phyloP scores from a whole-genome alignment of 2,797 vertebrate species.

The Malurus splendens region DNA sequence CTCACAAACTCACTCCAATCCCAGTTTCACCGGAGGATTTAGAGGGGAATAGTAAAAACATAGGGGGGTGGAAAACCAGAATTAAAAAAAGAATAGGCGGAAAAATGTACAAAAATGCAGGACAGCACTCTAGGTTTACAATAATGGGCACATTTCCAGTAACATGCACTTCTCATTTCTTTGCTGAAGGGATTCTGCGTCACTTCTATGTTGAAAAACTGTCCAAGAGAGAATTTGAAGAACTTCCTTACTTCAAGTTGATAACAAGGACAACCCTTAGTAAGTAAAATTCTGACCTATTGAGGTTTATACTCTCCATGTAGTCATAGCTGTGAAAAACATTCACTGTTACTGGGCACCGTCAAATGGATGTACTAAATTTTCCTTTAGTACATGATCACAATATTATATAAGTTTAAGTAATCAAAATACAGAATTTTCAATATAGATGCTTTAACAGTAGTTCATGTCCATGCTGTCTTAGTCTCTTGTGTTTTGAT shows the following conservation, averaged over 20 bases:
- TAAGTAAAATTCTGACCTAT: conserved; percentile 59
- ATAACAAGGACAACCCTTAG: conserved; percentile 77
- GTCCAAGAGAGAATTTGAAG: conserved; percentile 74
- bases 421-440: neutral
- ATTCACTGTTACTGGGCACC: neutral
- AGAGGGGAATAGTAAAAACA: neutral
- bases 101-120: neutral
- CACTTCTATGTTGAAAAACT: conserved; percentile 75
- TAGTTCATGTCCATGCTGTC: neutral
- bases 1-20: neutral
- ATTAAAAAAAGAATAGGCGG: neutral
- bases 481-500: neutral
- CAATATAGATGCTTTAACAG: neutral
- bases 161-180: neutral
- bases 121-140: conserved; percentile 10
- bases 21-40: neutral
- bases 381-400: neutral
- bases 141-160: neutral
- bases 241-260: conserved; percentile 74
- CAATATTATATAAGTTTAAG: neutral
- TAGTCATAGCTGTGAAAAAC: neutral
- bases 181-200: conserved; percentile 69
- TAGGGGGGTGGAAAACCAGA: neutral
- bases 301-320: neutral
- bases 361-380: neutral